Percentiles rank a stretch among this genome's conserved stretches.
Conservation (phyloP, 2,113 vertebrate species). For the Sterna hirundo region DNA sequence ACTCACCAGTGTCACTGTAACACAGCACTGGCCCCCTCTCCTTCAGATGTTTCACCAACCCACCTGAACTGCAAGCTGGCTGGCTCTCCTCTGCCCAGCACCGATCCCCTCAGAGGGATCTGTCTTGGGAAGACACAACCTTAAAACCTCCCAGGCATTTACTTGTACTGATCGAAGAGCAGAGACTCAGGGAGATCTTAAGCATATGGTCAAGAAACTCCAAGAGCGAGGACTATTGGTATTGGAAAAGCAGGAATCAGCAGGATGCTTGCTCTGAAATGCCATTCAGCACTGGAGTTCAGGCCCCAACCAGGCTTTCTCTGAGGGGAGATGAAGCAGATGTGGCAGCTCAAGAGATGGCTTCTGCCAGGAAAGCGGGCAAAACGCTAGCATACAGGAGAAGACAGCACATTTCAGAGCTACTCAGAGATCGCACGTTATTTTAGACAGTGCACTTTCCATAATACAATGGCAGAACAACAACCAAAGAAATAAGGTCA, state of each 20-base stretch:
- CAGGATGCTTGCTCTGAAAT: fast-evolving
- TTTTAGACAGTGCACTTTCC: background rate
- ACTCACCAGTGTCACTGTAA: background rate
- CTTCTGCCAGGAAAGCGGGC: background rate
- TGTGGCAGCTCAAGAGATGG: background rate
- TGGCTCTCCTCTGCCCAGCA: background rate
- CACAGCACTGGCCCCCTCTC: background rate
- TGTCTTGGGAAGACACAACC: background rate
- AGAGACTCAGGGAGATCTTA: background rate
- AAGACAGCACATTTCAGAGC: background rate
- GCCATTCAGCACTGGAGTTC: fast-evolving
- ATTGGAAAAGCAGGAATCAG: background rate
- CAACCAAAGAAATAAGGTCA: background rate
- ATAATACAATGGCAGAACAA: background rate
- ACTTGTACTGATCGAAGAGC: background rate
- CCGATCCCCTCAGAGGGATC: background rate
- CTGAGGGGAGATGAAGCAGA: background rate
- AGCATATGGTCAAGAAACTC: background rate
- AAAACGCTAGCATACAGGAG: background rate
- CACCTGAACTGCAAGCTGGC: background rate
- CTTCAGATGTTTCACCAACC: background rate
- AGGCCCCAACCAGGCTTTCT: background rate
- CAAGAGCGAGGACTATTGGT: background rate
- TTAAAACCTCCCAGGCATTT: background rate
- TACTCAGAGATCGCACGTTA: fast-evolving